phyloP scores from a whole-genome alignment of 2,113 vertebrate genomes.

The Rattus norvegicus region DNA sequence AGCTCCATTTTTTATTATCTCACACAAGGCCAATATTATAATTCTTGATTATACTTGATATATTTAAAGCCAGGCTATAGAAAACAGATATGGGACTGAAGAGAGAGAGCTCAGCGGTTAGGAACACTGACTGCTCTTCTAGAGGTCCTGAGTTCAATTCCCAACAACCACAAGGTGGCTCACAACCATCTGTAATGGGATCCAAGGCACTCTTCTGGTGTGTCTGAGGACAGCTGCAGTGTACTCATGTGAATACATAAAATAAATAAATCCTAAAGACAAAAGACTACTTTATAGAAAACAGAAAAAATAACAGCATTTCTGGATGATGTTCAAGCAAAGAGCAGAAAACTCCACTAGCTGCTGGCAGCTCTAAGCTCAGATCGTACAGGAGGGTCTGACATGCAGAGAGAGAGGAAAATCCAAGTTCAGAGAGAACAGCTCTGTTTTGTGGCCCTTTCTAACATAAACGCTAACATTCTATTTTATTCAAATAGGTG shows the following conservation, averaged over 20 bases:
- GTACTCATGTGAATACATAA: too few relatives aligned
- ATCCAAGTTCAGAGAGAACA: not conserved
- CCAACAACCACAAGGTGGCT: too few relatives aligned
- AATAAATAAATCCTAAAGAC: too few relatives aligned
- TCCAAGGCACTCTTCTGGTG: too few relatives aligned
- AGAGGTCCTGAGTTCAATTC: too few relatives aligned
- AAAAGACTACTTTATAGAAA: not conserved
- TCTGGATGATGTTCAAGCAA: not conserved
- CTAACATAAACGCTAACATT: not conserved
- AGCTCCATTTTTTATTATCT: not conserved
- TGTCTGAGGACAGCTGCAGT: too few relatives aligned
- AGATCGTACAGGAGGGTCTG: not conserved
- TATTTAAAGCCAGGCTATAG: not conserved
- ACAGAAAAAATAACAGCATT: conserved; percentile 15
- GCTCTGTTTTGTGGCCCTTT: not conserved
- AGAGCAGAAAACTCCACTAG: not conserved
- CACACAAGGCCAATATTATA: conserved; percentile 10
- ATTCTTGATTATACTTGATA: not conserved
- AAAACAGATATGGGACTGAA: not conserved
- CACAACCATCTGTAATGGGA: too few relatives aligned
- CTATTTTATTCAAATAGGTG: not conserved
- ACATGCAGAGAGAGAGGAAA: not conserved
- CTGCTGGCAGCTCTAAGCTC: not conserved
- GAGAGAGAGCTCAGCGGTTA: too few relatives aligned
- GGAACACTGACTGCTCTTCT: too few relatives aligned